Percentiles rank a stretch among this genome's conserved stretches.
Evolutionary conservation across 2,113 vertebrate genomes (phyloP).

Genomic region (Strigops habroptila): DNA sequence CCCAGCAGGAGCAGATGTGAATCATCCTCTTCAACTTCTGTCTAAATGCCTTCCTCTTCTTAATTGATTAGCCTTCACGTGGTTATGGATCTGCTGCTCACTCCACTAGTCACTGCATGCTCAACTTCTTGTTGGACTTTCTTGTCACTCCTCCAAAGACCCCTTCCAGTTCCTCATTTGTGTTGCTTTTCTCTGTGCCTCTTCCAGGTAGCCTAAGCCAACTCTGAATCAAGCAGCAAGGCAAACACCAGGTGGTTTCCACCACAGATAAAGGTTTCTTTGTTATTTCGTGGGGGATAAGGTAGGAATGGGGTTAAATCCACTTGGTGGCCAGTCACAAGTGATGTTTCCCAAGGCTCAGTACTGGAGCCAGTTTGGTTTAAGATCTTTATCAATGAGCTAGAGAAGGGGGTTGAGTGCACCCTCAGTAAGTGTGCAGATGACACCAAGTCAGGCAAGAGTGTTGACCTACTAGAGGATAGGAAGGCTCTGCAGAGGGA

Average conservation of each 20-base stretch:
- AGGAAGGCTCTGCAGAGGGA: background rate
- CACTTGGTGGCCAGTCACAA: background rate
- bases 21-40: background rate
- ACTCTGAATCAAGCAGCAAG: background rate
- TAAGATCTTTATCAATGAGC: background rate
- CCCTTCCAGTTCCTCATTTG: background rate
- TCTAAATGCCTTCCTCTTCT: background rate
- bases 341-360: background rate
- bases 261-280: background rate
- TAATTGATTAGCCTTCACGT: background rate
- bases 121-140: background rate
- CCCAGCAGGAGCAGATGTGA: background rate
- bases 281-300: background rate
- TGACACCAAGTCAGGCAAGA: background rate
- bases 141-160: background rate
- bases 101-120: accelerated
- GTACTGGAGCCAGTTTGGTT: background rate
- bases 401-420: background rate
- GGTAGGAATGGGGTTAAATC: background rate
- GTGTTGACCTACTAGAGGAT: background rate
- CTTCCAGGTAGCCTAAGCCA: background rate
- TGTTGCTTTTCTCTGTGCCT: background rate
- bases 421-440: background rate
- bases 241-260: background rate
- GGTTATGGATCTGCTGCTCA: background rate